Conservation (phyloP, 2,888 invertebrate species). For the Eulithis testata region DNA sequence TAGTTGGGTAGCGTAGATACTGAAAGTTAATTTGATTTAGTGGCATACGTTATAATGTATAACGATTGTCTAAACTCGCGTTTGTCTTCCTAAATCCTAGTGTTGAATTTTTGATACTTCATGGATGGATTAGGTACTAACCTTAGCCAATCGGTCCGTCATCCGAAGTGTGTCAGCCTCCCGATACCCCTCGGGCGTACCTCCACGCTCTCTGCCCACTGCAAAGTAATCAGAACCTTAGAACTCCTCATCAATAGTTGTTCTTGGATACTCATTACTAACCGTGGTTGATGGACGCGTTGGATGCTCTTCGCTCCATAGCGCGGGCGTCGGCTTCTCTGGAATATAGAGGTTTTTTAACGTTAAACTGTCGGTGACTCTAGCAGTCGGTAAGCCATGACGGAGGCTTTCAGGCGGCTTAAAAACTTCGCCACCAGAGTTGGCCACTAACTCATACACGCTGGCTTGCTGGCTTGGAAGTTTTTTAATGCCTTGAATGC, state of each 20-base stretch:
- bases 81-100: too few species aligned
- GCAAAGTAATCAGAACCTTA: constrained; percentile 32
- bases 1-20: too few species aligned
- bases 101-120: too few species aligned
- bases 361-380: too few species aligned
- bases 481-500: too few species aligned
- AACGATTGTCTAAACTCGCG: too few species aligned
- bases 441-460: too few species aligned
- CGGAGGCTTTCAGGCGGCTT: background rate
- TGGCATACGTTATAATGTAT: too few species aligned
- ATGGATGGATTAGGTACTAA: constrained; percentile 38
- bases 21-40: too few species aligned
- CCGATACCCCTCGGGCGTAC: constrained; percentile 77
- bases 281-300: constrained; percentile 77
- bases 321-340: constrained; percentile 75
- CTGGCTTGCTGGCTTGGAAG: too few species aligned
- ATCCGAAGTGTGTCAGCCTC: constrained; percentile 77
- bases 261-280: constrained; percentile 28
- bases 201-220: constrained; percentile 61
- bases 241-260: background rate
- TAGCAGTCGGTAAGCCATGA: too few species aligned
- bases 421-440: too few species aligned
- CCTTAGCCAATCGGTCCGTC: constrained; percentile 73
- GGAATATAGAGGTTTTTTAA: constrained; percentile 29
- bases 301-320: constrained; percentile 78